phyloP scores from a whole-genome alignment of 2,797 vertebrate species.

The Bradypus variegatus region DNA sequence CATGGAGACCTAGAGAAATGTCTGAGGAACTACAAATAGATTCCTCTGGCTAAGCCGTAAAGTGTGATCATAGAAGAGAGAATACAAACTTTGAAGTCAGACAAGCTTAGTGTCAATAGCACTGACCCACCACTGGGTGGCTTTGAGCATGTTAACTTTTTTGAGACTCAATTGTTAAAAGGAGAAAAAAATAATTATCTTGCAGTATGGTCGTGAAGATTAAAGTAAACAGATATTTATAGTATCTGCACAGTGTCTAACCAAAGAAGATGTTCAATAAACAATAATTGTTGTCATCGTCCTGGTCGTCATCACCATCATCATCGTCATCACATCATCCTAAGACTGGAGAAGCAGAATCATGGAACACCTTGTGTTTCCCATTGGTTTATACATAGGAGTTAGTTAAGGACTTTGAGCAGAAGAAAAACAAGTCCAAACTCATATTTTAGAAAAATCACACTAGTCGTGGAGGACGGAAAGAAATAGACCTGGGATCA shows the following conservation, averaged over 20 bases:
- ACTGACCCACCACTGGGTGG: not conserved
- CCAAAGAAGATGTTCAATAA: not conserved
- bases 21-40: not conserved
- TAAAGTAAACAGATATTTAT: not conserved
- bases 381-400: not conserved
- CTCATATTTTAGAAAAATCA: not conserved
- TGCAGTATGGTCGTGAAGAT: not conserved
- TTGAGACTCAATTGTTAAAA: slow-evolving; percentile 1
- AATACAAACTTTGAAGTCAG: slow-evolving; percentile 42
- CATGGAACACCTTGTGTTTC: not conserved
- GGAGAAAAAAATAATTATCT: slow-evolving; percentile 2
- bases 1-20: not conserved
- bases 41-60: not conserved
- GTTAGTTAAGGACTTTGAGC: not conserved
- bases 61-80: not conserved
- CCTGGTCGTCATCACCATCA: not conserved
- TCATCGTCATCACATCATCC: not conserved
- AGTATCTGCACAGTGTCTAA: not conserved
- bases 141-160: slow-evolving; percentile 40
- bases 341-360: not conserved
- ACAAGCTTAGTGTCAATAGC: not conserved
- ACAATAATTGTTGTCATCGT: not conserved
- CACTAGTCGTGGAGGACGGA: not conserved
- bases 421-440: not conserved
- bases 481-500: not conserved